Conservation (phyloP, 1,140 invertebrate genomes). For the Plectrocnemia conspersa region DNA sequence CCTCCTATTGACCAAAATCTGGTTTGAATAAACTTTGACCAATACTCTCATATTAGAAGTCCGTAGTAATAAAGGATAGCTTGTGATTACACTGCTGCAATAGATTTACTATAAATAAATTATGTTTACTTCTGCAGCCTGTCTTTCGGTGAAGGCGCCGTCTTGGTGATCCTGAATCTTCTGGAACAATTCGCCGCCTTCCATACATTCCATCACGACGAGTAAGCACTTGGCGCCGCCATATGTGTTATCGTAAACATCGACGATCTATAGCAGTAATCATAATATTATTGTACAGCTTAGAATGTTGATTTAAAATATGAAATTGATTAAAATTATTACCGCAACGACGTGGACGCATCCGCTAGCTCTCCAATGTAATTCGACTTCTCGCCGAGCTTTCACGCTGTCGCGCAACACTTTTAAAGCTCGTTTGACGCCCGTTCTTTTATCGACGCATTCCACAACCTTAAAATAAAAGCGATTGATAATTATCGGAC, state of each 20-base stretch:
- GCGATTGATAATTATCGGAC: neutral
- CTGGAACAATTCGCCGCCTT: conserved; percentile 94
- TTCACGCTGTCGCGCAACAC: conserved; percentile 88
- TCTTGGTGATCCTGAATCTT: conserved; percentile 93
- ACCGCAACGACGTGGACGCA: conserved; percentile 91
- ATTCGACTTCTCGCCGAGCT: conserved; percentile 88
- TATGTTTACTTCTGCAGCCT: conserved; percentile 60
- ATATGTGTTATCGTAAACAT: conserved; percentile 96
- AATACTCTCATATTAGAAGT: too few relatives aligned
- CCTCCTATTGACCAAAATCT: too few relatives aligned
- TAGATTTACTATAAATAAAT: conserved; percentile 13
- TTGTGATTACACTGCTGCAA: neutral
- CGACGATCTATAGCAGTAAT: conserved; percentile 62
- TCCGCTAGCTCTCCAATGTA: conserved; percentile 89
- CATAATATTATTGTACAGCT: too few relatives aligned
- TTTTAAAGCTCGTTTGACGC: conserved; percentile 53
- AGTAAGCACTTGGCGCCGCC: conserved; percentile 85
- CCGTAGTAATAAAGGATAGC: neutral
- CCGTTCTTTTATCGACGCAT: conserved; percentile 44
- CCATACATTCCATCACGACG: conserved; percentile 98
- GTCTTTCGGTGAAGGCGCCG: conserved; percentile 85
- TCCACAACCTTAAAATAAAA: conserved; percentile 43
- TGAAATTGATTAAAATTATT: neutral
- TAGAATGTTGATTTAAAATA: too few relatives aligned
- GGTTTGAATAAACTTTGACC: too few relatives aligned